A percentile compares a stretch with the other conserved stretches of the same genome.
phyloP scores from a whole-genome alignment of 2,888 invertebrate genomes.

The Synergus laeviventris region DNA sequence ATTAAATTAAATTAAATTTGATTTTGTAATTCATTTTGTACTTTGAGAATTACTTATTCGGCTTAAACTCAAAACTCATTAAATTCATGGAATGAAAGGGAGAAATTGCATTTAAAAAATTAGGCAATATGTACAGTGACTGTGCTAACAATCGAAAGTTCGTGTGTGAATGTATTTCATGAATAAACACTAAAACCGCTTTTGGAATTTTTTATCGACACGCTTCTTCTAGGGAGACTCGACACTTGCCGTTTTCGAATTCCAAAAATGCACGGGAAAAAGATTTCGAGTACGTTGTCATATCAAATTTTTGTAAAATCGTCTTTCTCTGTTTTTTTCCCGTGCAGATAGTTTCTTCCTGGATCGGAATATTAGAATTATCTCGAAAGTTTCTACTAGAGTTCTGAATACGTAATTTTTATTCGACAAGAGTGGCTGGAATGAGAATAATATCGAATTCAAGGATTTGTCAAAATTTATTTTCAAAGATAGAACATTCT shows the following conservation, averaged over 20 bases:
- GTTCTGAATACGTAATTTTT: conserved; percentile 9
- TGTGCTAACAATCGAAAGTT: conserved; percentile 16
- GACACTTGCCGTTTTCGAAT: conserved; percentile 30
- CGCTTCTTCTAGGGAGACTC: conserved; percentile 36
- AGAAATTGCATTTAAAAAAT: background rate
- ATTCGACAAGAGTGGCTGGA: background rate
- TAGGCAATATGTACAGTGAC: conserved; percentile 27
- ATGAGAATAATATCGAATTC: background rate
- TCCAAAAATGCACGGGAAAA: conserved; percentile 26
- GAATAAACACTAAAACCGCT: conserved; percentile 5
- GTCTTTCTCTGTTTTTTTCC: conserved; percentile 13
- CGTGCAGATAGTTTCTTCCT: conserved; percentile 29
- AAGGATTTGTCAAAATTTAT: background rate
- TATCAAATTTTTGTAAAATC: conserved; percentile 24
- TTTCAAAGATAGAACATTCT: background rate
- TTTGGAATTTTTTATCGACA: conserved; percentile 34
- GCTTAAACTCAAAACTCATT: conserved; percentile 31
- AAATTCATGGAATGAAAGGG: conserved; percentile 32
- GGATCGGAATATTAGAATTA: conserved; percentile 24
- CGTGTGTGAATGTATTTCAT: conserved; percentile 23
- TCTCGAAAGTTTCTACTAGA: conserved; percentile 27
- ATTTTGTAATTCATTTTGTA: background rate
- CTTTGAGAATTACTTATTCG: conserved; percentile 8
- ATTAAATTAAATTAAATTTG: background rate
- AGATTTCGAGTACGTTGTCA: background rate